Percentiles rank a stretch among this genome's conserved stretches.
Evolutionary conservation across 1,140 invertebrate species (phyloP).

Genomic region (Cataglyphis hispanica): DNA sequence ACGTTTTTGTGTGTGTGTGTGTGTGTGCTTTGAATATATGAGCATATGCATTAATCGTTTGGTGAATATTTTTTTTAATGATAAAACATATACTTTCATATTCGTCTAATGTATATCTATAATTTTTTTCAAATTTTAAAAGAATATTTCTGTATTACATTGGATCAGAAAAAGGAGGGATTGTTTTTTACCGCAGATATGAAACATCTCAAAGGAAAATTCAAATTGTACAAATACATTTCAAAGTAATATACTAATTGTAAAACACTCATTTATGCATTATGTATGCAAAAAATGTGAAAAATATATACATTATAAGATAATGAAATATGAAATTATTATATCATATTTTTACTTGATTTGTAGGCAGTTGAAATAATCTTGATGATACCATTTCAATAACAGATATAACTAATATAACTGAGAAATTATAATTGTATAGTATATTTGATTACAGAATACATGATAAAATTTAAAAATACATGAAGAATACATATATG

Average conservation of each 20-base stretch:
- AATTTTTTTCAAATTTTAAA: slow-evolving; percentile 8
- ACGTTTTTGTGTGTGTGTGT: background rate
- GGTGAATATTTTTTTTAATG: slow-evolving; percentile 27
- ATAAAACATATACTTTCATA: slow-evolving; percentile 16
- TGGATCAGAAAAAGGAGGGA: slow-evolving; percentile 3
- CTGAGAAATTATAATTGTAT: background rate
- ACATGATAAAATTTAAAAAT: background rate
- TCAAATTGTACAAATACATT: background rate
- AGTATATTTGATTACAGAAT: background rate
- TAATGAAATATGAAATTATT: background rate
- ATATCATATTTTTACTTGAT: background rate
- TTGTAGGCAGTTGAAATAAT: slow-evolving; percentile 1
- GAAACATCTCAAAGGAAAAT: background rate
- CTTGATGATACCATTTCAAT: background rate
- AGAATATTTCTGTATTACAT: slow-evolving; percentile 34
- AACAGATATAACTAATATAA: slow-evolving; percentile 16
- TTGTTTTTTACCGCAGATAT: background rate
- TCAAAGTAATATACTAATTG: slow-evolving; percentile 12
- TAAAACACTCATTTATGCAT: background rate
- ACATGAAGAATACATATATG: background rate
- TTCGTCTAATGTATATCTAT: slow-evolving; percentile 37
- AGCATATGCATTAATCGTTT: background rate
- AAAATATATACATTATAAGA: background rate
- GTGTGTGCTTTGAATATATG: background rate
- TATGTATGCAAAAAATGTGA: background rate